Evolutionary conservation across 2,888 invertebrate species (phyloP), one percentile per base, ranked within the genome.

Genomic region (Drosophila eohydei): DNA sequence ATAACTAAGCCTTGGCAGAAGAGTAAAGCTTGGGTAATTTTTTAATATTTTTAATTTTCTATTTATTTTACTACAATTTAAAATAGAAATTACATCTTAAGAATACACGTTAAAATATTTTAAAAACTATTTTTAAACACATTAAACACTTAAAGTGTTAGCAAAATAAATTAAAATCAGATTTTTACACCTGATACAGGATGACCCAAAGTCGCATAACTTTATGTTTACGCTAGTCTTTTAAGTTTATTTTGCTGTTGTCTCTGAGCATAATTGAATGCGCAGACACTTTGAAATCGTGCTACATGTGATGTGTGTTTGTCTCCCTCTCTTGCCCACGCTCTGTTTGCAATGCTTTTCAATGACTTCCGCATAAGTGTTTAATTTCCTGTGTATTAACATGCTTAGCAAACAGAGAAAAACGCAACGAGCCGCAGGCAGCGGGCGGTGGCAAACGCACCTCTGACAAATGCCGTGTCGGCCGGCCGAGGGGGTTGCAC

Each of bases 351-450:
- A 58, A 60, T 57, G 71, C 73, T 80, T 75, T 80, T 84, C 79
- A 87, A 89, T 89, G 89, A 88, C 85, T 88, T 88, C 87, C 89
- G 83, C 71, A 80, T 78, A 88, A 89, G 85, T 85, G 83, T 87
- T 87, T 89, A 89, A 87, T 89, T 89, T 87, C 85, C 82, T 88
- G 85, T 77, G 83, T 81, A 84, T 88, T 84, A 84, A 82, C 84
- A 81, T 85, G 86, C 86, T 89, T 87, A 63, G 65, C 68, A 83
- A 76, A 81, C 79, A 73, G 38, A 46, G 34, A 74, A 71, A 80
- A 80, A 76, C 73, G 66, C 69, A 73, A 72, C 64, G 60, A 61
- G 62, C 69, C 69, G 44, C 63, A 46, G 38, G 34, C 56, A 30
- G 34, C 36, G 12, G 34, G 34, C 36, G 12, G 12, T 12, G 30